Base-by-base conservation (phyloP, 2,113 vertebrate species). In the Thryonomys swinderianus region DNA sequence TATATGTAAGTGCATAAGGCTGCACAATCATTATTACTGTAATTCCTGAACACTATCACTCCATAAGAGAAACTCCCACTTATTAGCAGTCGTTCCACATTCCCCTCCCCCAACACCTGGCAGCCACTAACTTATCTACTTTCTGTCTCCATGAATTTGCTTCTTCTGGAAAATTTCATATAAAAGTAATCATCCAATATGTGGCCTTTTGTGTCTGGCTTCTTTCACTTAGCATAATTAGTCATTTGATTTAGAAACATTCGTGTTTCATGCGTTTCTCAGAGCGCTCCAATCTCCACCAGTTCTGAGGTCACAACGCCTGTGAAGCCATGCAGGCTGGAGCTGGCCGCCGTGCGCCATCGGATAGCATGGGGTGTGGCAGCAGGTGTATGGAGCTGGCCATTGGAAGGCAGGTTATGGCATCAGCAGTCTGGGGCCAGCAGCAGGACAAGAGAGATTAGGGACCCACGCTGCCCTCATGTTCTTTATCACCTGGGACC, bases 171-270 rank as follows among this genome's bases (percentile, higher is more conserved):
- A 20, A 51, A 88, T 90, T 94, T 92, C 61, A 87, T 73, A 89
- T 51, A 62, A 93, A 90, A 67, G 79, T 62, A 86, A 84, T 88
- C 34, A 91, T 76, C 61, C 32, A 45, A 21, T 25, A 64, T 32
- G 57, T 42, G 45, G 51, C 80, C 53, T 55, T 87, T 67, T 53
- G 79, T 80, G 37, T 86, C 76, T 86, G 74, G 74, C 42, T 97
- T 93, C 62, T 95, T 95, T 95, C 78, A 85, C 32, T 95, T 73
- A 48, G 88, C 48, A n/a, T n/a, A n/a, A 84, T 87, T 55, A 82
- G 61, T 48, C 55, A 62, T 82, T 85, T 82, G 78, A 64, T 90
- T 94, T 73, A 45, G 83, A 64, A 88, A 79, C 57, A 57, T 55
- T 45, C 66, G 53, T 30, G 64, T 48, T 53, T 79, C 71, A n/a